Base-by-base conservation (phyloP, 1,140 invertebrate genomes). In the Coboldia fuscipes region DNA sequence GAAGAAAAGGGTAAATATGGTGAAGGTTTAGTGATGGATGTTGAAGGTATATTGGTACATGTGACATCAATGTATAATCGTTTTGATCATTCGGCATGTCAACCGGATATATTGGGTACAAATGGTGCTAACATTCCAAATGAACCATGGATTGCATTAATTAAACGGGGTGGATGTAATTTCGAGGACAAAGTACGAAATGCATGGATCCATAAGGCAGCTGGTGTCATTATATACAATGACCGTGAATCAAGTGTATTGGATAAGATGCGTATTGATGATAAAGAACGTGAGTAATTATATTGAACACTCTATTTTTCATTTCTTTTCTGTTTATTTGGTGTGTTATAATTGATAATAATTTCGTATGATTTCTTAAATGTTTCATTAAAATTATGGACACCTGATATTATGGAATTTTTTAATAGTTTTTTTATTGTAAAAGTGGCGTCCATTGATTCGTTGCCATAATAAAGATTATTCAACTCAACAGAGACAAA, bases 201-300 rank as follows among this genome's bases (percentile, higher is more conserved):
- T 52, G 75, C 76, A 12, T 67, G 65, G 46, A 53, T 57, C 22
- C 66, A 63, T 34, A 73, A 74, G 43, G 79, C 78, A 2, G 62
- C 64, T 0, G 79, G 70, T 0, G 70, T 80, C 12, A 65, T 83
- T 21, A 66, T 83, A 9, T 83, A 81, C 57, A 76, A 81, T 50
- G 69, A 75, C 51, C 58, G 69, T 29, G 64, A 69, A 26, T 63
- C 65, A 15, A 57, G 60, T n/a, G 48, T 52, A 19, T 51, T 78
- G 41, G 72, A 79, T 44, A 73, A 71, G 46, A 78, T 79, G 74
- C 70, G 70, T 38, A 57, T 77, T 19, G 62, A 57, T 19, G 63
- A 63, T 38, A 66, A 59, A 46, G 60, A 54, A 45, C 60, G 69
- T 72, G 51, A 70, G 68, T 67, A 35, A 36, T 30, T 12, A 34